These are phyloP conservation scores for Phylloscopus trochiloides DNA, from an alignment of 2,113 vertebrate genomes.

Conservation along the genomic window DNA sequence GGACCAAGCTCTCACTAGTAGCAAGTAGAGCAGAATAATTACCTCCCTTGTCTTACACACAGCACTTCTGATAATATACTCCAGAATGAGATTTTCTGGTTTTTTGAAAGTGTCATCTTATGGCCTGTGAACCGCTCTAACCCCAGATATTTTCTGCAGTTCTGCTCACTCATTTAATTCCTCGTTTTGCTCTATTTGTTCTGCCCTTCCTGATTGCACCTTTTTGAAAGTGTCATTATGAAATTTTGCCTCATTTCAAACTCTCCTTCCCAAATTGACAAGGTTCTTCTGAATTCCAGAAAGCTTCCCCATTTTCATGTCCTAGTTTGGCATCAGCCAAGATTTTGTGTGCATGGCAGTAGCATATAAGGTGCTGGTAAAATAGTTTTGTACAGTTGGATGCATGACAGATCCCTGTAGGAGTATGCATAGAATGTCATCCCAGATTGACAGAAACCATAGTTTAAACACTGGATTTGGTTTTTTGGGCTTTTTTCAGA, in stretches of 20 bases:
- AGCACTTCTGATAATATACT: not conserved
- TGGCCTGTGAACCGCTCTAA: not conserved
- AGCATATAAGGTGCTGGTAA: not conserved
- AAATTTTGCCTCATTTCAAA: not conserved
- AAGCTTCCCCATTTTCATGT: not conserved
- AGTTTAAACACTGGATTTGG: not conserved
- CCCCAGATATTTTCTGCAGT: constrained; percentile 3
- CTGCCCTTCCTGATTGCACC: not conserved
- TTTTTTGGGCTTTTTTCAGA: rapidly evolving
- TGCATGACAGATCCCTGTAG: not conserved
- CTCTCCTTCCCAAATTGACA: not conserved
- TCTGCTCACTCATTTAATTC: not conserved
- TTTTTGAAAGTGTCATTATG: not conserved
- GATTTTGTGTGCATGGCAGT: not conserved
- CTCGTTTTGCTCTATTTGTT: not conserved
- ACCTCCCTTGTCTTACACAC: not conserved
- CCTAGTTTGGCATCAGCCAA: not conserved
- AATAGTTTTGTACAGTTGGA: not conserved
- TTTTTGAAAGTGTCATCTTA: not conserved
- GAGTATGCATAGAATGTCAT: not conserved
- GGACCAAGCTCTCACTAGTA: not conserved
- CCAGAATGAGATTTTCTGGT: not conserved
- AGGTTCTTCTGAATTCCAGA: not conserved
- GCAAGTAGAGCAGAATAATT: constrained; percentile 63
- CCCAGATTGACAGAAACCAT: not conserved